Evolutionary conservation across 2,888 invertebrate genomes (phyloP).

Genomic region (Alviniconcha strummeri): DNA sequence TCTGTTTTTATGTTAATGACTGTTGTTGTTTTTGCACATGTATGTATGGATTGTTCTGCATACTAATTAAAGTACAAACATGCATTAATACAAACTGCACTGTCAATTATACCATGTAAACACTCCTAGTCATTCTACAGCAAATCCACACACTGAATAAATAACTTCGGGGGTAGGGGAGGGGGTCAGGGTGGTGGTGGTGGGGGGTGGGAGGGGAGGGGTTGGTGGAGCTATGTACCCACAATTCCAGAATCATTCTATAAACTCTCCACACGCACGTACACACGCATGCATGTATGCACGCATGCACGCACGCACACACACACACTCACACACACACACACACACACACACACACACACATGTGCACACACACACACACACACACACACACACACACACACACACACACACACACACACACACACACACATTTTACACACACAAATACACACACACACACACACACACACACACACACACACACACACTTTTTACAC

Average conservation of each 20-base stretch:
- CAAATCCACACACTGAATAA: background rate
- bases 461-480: background rate
- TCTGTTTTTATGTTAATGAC: background rate
- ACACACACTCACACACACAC: background rate
- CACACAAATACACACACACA: background rate
- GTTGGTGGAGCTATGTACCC: background rate
- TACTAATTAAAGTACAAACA: background rate
- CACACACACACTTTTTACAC: constrained; percentile 8
- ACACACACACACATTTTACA: background rate
- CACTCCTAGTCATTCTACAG: background rate
- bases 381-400: too few relatives aligned
- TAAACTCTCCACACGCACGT: constrained; percentile 10
- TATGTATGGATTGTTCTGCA: too few relatives aligned
- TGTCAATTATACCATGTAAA: background rate
- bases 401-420: too few relatives aligned
- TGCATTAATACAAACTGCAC: background rate
- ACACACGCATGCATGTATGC: background rate
- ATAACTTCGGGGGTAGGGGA: background rate
- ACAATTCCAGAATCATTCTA: background rate
- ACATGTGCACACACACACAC: too few relatives aligned
- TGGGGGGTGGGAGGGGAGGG: background rate
- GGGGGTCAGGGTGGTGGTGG: background rate
- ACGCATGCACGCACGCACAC: background rate
- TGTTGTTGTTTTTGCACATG: background rate
- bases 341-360: constrained; percentile 12